These are phyloP conservation scores for Crotophaga sulcirostris DNA, from an alignment of 2,113 vertebrate genomes.

Conservation along the genomic window DNA sequence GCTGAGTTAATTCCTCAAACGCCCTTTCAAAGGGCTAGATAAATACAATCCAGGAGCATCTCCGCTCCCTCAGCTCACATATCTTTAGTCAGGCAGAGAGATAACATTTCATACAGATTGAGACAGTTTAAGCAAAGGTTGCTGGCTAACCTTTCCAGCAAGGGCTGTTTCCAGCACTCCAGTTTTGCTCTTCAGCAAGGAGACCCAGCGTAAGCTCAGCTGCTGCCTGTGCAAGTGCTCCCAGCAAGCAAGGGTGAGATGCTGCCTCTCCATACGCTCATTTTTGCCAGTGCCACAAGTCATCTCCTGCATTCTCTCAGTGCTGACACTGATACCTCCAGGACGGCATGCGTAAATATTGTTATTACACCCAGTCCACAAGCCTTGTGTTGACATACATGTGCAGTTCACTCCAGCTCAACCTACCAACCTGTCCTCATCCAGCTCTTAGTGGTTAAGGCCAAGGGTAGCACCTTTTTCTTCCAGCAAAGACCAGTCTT, in stretches of 20 bases:
- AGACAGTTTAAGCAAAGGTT: conserved; percentile 68
- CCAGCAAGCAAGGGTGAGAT: background rate
- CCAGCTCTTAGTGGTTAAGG: background rate
- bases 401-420: background rate
- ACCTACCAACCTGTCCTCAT: background rate
- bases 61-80: conserved; percentile 59
- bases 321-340: background rate
- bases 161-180: background rate
- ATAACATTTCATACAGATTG: conserved; percentile 69
- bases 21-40: conserved; percentile 72
- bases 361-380: background rate
- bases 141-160: conserved; percentile 52
- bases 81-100: conserved; percentile 63
- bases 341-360: accelerated
- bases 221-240: background rate
- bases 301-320: background rate
- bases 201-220: background rate
- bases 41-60: conserved; percentile 73
- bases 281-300: background rate
- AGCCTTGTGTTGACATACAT: accelerated
- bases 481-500: background rate
- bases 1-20: conserved; percentile 73
- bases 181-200: background rate
- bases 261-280: background rate
- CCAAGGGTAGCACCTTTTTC: no score